phyloP scores from a whole-genome alignment of 2,797 vertebrate genomes.

The Liasis olivaceus region DNA sequence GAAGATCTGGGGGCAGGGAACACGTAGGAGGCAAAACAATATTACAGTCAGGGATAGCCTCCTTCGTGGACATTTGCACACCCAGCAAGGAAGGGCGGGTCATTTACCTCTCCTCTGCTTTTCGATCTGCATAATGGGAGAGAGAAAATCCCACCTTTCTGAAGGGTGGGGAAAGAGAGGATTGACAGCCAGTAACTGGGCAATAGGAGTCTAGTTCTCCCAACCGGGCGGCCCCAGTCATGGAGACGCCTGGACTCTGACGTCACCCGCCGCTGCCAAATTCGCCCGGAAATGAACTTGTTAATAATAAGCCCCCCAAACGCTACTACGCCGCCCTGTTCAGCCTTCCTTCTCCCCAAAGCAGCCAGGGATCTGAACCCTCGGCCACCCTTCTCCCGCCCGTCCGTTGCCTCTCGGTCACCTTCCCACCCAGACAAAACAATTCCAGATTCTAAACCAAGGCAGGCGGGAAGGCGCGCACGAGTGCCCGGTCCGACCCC shows the following conservation, averaged over 20 bases:
- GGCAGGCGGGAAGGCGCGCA: background rate
- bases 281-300: conserved; percentile 79
- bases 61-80: background rate
- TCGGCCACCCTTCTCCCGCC: background rate
- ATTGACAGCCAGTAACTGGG: conserved; percentile 73
- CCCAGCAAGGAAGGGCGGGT: too few species aligned
- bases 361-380: background rate
- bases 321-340: background rate
- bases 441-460: background rate
- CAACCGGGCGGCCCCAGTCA: conserved; percentile 80
- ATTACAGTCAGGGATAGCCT: background rate
- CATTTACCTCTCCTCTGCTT: background rate
- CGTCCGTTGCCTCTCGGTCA: conserved; percentile 4
- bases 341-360: conserved; percentile 22
- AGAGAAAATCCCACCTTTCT: background rate
- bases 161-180: conserved; percentile 57
- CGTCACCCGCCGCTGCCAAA: conserved; percentile 79
- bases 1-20: background rate
- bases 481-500: too few species aligned
- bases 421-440: conserved; percentile 12
- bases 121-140: background rate
- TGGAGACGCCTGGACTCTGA: conserved; percentile 85
- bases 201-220: conserved; percentile 70
- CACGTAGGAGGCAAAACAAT: background rate
- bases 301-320: conserved; percentile 66